Evolutionary conservation across 1,140 invertebrate genomes (phyloP).

Genomic region (Trichonephila clavata): DNA sequence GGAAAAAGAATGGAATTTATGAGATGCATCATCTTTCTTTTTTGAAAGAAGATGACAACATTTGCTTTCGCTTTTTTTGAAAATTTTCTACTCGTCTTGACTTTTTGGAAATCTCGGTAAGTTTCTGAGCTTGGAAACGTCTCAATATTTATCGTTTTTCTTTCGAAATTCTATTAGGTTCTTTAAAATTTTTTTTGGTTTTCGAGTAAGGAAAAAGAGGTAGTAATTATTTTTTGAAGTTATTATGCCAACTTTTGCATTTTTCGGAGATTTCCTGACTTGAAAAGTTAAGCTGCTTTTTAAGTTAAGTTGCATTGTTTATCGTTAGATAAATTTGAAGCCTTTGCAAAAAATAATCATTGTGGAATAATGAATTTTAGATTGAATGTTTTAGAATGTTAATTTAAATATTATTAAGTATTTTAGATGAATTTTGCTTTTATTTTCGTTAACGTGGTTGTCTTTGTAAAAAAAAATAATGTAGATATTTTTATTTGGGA

Average conservation of each 20-base stretch:
- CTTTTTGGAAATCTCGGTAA: not conserved
- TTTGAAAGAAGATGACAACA: not conserved
- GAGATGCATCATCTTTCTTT: constrained; percentile 18
- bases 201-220: not conserved
- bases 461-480: too few relatives aligned
- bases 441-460: too few relatives aligned
- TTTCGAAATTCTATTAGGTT: not conserved
- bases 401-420: too few relatives aligned
- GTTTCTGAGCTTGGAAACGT: not conserved
- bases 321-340: not conserved
- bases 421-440: too few relatives aligned
- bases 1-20: constrained; percentile 7
- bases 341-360: too few relatives aligned
- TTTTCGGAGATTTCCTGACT: not conserved
- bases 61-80: not conserved
- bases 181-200: not conserved
- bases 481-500: too few relatives aligned
- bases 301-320: not conserved
- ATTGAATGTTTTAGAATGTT: too few relatives aligned
- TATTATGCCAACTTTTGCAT: not conserved
- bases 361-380: too few relatives aligned
- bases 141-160: not conserved
- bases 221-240: not conserved
- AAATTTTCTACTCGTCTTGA: not conserved
- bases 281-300: not conserved